Conservation (phyloP, 2,888 invertebrate genomes). For the Drepana falcataria region DNA sequence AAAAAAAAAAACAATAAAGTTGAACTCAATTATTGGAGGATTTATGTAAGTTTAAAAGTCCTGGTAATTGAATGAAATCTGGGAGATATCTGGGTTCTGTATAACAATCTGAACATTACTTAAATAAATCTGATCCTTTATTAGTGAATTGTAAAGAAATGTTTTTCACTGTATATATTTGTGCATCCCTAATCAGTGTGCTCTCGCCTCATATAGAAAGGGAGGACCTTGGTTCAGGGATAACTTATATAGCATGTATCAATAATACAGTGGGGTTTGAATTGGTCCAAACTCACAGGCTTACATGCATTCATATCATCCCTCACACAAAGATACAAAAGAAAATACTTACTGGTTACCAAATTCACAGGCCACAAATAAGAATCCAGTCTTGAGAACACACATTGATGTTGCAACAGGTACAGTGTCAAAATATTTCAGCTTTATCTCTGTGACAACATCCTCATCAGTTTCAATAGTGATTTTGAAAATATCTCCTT, state of each 20-base stretch:
- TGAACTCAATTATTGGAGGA: no score
- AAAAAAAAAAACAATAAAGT: neutral
- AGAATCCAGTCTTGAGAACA: constrained; percentile 98
- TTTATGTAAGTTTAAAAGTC: no score
- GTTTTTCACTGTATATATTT: constrained; percentile 13
- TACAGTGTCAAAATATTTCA: constrained; percentile 99
- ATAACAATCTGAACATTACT: no score
- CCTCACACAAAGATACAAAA: neutral
- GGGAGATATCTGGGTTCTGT: no score
- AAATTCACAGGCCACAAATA: constrained; percentile 99
- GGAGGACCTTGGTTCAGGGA: constrained; percentile 82
- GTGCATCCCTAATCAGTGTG: constrained; percentile 81
- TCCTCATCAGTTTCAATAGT: constrained; percentile 98
- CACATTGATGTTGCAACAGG: constrained; percentile 98
- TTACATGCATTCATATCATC: constrained; percentile 28
- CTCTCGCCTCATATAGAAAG: constrained; percentile 66
- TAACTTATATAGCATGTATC: constrained; percentile 61
- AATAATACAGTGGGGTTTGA: constrained; percentile 33
- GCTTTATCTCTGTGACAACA: constrained; percentile 98
- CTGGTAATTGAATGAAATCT: no score
- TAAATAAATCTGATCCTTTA: no score
- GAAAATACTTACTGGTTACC: constrained; percentile 96
- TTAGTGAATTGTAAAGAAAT: no score
- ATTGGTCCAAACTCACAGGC: constrained; percentile 39
- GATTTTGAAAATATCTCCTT: constrained; percentile 93